Percentiles rank a stretch among this genome's conserved stretches.
phyloP scores from a whole-genome alignment of 2,113 vertebrate genomes.

The Harpagus bidentatus region DNA sequence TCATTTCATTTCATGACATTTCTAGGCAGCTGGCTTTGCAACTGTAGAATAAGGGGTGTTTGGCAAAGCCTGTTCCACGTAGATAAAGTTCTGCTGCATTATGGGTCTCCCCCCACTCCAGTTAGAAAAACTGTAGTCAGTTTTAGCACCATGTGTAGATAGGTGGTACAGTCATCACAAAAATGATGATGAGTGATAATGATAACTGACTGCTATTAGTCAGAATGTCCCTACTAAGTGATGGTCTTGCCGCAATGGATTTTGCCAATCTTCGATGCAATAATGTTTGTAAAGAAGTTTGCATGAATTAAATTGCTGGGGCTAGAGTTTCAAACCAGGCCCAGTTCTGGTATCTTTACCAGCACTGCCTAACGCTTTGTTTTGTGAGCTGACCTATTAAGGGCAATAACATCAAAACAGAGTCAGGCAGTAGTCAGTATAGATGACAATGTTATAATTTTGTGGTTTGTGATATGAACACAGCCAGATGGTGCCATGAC shows the following conservation, averaged over 20 bases:
- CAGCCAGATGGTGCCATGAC: background rate
- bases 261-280: background rate
- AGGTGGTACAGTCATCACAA: background rate
- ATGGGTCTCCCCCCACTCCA: background rate
- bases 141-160: background rate
- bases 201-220: background rate
- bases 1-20: background rate
- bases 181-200: background rate
- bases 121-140: background rate
- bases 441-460: background rate
- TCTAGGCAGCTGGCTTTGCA: background rate
- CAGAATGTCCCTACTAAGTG: background rate
- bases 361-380: background rate
- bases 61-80: background rate
- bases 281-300: background rate
- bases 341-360: background rate
- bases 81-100: background rate
- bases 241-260: background rate
- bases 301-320: background rate
- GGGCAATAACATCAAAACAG: background rate
- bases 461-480: background rate
- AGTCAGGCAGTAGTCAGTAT: background rate
- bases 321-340: background rate
- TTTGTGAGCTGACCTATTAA: background rate
- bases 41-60: background rate